phyloP scores from a whole-genome alignment of 2,888 invertebrate genomes.

The Ornithoptera priamus region DNA sequence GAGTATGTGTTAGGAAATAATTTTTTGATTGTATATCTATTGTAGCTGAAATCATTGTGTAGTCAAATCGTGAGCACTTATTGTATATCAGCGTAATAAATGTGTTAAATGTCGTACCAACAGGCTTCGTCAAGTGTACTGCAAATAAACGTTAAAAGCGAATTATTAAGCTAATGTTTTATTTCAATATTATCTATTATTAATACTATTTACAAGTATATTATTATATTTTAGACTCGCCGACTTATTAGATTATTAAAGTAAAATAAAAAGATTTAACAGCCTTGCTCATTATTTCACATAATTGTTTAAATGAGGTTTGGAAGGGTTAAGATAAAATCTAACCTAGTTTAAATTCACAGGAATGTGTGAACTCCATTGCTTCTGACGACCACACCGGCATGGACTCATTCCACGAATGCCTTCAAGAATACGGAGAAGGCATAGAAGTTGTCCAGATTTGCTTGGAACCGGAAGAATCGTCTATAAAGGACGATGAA shows the following conservation, averaged over 20 bases:
- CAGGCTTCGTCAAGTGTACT: conserved; percentile 59
- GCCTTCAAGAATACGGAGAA: conserved; percentile 83
- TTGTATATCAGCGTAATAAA: conserved; percentile 10
- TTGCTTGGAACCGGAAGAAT: conserved; percentile 80
- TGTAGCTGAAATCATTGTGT: too few species aligned
- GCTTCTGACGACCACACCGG: conserved; percentile 83
- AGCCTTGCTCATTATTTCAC: too few species aligned
- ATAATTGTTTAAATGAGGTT: too few species aligned
- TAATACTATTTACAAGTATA: too few species aligned
- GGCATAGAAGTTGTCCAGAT: conserved; percentile 82
- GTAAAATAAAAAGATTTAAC: too few species aligned
- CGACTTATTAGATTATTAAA: too few species aligned
- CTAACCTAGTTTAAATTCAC: conserved; percentile 38
- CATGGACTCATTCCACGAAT: conserved; percentile 83
- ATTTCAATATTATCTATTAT: conserved; percentile 25
- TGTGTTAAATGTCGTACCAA: conserved; percentile 30
- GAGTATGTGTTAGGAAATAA: too few species aligned
- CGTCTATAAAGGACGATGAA: conserved; percentile 76
- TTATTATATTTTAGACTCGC: too few species aligned
- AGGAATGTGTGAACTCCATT: conserved; percentile 78
- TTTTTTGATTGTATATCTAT: too few species aligned
- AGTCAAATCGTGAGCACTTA: too few species aligned
- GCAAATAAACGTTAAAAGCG: conserved; percentile 52
- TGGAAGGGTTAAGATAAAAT: too few species aligned
- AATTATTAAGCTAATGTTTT: conserved; percentile 32